Conservation (phyloP, 1,140 invertebrate species). For the Armadillidium nasatum region DNA sequence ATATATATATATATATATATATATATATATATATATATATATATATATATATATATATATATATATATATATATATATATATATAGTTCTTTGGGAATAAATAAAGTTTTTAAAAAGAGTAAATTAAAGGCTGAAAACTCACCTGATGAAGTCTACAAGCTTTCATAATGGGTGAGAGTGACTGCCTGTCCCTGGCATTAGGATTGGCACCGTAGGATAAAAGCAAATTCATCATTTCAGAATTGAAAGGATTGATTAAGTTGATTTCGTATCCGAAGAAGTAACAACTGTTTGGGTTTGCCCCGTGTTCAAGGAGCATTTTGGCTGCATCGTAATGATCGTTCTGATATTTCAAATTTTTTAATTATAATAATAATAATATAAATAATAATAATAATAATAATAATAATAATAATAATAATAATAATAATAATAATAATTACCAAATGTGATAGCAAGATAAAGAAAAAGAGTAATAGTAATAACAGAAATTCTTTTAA, state of each 20-base stretch:
- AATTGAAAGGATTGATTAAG: conserved; percentile 67
- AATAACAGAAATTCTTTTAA: too few species aligned
- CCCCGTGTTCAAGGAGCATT: conserved; percentile 64
- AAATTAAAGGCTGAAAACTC: conserved; percentile 13
- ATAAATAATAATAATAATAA: too few species aligned
- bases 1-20: not conserved
- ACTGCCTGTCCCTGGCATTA: conserved; percentile 75
- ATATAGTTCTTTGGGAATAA: not conserved
- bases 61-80: conserved; percentile 15
- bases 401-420: too few species aligned
- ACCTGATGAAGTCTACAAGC: conserved; percentile 71
- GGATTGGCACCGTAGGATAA: conserved; percentile 78
- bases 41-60: not conserved
- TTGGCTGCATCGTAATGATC: conserved; percentile 69
- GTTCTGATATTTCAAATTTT: conserved; percentile 52
- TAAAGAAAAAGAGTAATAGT: not conserved
- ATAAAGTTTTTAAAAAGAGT: not conserved
- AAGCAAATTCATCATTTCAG: conserved; percentile 73
- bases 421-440: too few species aligned
- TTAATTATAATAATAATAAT: too few species aligned
- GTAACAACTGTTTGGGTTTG: conserved; percentile 62
- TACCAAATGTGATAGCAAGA: too few species aligned
- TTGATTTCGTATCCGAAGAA: conserved; percentile 89
- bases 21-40: not conserved
- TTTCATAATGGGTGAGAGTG: conserved; percentile 82